Base-by-base conservation (phyloP, 2,113 vertebrate species). In the Crotalus horridus region DNA sequence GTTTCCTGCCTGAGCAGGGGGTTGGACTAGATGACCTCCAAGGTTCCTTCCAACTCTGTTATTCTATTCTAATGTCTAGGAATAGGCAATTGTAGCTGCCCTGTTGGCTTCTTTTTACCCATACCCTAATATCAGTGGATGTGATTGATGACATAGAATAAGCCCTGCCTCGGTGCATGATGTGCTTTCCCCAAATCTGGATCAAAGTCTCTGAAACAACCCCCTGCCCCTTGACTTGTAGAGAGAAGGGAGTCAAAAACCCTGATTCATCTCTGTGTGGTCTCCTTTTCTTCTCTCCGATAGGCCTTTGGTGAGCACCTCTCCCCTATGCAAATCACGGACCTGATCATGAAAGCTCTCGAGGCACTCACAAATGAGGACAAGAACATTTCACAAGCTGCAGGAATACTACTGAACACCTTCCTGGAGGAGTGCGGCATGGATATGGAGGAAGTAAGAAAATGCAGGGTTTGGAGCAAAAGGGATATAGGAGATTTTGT, bases 241-340 rank as follows among this genome's bases (percentile, higher is more conserved):
- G n/a, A 85, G 33, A 85, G 39, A 39, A n/a, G 23, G 64, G 64
- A 69, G 23, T 54, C 53, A 54, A 33, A 69, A 74, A 17, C 43
- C 15, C 26, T 51, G 59, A 20, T 29, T 1, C 88, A 88, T 54
- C n/a, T 17, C 21, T 17, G 12, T 4, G 11, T 87, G 23, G 12
- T 6, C 12, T 55, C n/a, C 39, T 3, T 74, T 55, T 21, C 59
- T 69, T 39, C 59, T 74, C 6, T 88, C 46, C 54, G 23, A 8
- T 61, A 92, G 91, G 91, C 91, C 20, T 92, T 92, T 46, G 91
- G 87, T 2, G 91, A 92, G 51, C 87, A 88, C 26, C 91, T 92
- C 8, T 11, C 8, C 2, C 9, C 59, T 15, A 2, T 1, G 0
- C 91, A 92, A 13, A 21, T 74, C 48, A 61, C 86, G 0, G 51